Conservation (phyloP, 2,113 vertebrate genomes). For the Odocoileus hemionus region DNA sequence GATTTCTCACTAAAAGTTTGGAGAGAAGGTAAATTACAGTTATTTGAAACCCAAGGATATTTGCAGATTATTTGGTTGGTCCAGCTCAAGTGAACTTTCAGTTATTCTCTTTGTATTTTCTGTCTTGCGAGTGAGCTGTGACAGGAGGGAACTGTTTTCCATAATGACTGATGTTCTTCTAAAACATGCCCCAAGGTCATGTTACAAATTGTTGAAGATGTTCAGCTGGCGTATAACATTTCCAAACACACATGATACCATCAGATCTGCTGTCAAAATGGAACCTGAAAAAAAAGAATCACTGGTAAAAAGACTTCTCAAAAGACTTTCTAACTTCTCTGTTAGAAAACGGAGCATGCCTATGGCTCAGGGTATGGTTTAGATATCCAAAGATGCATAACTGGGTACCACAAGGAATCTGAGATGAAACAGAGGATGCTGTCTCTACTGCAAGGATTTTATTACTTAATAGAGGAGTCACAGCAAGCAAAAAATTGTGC, state of each 20-base stretch:
- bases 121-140: not conserved
- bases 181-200: not conserved
- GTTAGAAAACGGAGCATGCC: not conserved
- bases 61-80: not conserved
- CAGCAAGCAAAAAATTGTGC: not conserved
- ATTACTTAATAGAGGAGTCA: not conserved
- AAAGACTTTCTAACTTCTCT: not conserved
- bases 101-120: not conserved
- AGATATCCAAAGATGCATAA: not conserved
- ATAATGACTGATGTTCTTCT: not conserved
- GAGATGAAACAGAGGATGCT: not conserved
- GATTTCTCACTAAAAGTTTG: not conserved
- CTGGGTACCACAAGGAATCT: not conserved
- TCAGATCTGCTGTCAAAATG: not conserved
- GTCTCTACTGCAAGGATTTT: not conserved
- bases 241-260: not conserved
- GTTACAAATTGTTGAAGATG: not conserved
- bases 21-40: not conserved
- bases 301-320: not conserved
- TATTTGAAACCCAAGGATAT: not conserved
- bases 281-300: constrained; percentile 37
- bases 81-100: not conserved
- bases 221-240: not conserved
- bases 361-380: not conserved
- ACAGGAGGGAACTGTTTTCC: not conserved